Percentiles rank a stretch among this genome's conserved stretches.
Evolutionary conservation across 2,888 invertebrate species (phyloP).

Genomic region (Neoitamus cyanurus): DNA sequence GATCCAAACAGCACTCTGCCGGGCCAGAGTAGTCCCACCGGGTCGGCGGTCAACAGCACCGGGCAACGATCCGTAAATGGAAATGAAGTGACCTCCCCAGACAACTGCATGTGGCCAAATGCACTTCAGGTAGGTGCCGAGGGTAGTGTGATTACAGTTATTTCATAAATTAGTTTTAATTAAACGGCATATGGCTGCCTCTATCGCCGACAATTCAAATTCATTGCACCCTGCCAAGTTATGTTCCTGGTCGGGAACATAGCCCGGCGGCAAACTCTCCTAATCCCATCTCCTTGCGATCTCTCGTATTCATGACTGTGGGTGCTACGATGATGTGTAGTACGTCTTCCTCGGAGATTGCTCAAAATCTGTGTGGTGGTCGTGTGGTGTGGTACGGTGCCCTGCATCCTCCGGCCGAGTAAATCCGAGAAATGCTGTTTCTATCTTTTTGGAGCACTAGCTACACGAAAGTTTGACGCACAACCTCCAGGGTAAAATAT

Average conservation of each 20-base stretch:
- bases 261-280: neutral
- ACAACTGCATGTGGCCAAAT: slow-evolving; percentile 77
- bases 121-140: slow-evolving; percentile 76
- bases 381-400: too few relatives aligned
- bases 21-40: neutral
- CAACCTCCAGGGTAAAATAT: neutral
- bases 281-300: neutral
- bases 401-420: neutral
- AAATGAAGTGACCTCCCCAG: slow-evolving; percentile 68
- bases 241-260: neutral
- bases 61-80: slow-evolving; percentile 60
- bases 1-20: slow-evolving; percentile 38
- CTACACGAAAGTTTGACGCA: slow-evolving; percentile 34
- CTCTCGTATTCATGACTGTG: neutral
- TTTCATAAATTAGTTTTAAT: slow-evolving; percentile 47
- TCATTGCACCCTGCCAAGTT: neutral
- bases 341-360: neutral
- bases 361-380: neutral
- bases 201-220: neutral
- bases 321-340: neutral
- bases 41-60: neutral
- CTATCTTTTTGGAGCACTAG: neutral
- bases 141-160: slow-evolving; percentile 31
- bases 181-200: slow-evolving; percentile 35
- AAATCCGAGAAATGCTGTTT: slow-evolving; percentile 21